A percentile compares a stretch with the other conserved stretches of the same genome.
Evolutionary conservation across 2,888 invertebrate species (phyloP).

Genomic region (Petrolisthes cinctipes): DNA sequence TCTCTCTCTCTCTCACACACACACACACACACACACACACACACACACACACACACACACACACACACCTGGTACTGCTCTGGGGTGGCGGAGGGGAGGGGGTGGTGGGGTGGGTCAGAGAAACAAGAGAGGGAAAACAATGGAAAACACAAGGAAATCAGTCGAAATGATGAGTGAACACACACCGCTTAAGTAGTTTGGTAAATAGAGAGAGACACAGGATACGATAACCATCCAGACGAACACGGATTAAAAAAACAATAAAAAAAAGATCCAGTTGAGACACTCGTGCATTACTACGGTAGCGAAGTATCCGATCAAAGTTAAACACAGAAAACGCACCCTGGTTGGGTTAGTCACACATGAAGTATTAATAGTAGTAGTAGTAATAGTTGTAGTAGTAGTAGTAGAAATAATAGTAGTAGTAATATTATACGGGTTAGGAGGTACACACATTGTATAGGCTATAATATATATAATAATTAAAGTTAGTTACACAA

Average conservation of each 20-base stretch:
- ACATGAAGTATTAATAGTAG: background rate
- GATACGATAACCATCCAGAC: constrained; percentile 18
- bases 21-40: constrained; percentile 15
- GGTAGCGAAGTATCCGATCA: constrained; percentile 8
- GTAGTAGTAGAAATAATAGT: too few species aligned
- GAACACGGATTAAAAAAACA: background rate
- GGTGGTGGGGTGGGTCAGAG: background rate
- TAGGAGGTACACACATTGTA: background rate
- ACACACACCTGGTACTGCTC: background rate
- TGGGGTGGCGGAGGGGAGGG: background rate
- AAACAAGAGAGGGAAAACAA: constrained; percentile 4
- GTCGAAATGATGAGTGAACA: background rate
- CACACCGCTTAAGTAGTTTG: background rate
- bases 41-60: background rate
- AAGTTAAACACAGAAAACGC: background rate
- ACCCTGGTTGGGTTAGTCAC: background rate
- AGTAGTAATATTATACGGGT: background rate
- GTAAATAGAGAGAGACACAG: background rate
- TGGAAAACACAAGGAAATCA: background rate
- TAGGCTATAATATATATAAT: too few species aligned
- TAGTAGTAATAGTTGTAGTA: too few species aligned
- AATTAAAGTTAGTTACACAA: background rate
- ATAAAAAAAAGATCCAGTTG: background rate
- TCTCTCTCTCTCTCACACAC: background rate
- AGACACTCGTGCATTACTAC: background rate